Evolutionary conservation across 2,113 vertebrate species (phyloP).

Genomic region (Nannospalax galili): DNA sequence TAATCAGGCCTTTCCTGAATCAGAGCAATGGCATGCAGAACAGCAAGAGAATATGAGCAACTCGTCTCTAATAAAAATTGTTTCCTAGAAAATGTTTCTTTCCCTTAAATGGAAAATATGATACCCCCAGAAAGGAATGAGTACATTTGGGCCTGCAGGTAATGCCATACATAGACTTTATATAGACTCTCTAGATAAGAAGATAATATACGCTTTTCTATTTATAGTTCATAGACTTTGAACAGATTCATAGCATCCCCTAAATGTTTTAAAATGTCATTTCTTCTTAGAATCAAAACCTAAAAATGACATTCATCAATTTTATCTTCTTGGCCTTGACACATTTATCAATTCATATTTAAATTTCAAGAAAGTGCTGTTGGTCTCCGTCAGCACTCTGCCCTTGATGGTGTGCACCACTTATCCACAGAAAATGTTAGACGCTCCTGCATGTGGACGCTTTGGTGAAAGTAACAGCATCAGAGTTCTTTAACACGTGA

Average conservation of each 20-base stretch:
- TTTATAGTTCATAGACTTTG: neutral
- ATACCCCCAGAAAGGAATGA: neutral
- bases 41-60: neutral
- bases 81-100: conserved; percentile 10
- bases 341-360: conserved; percentile 45
- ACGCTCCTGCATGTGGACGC: conserved; percentile 85
- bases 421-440: conserved; percentile 80
- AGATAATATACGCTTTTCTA: neutral
- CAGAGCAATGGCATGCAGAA: neutral
- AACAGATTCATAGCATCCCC: neutral
- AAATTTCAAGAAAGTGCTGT: conserved; percentile 15
- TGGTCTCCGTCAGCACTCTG: conserved; percentile 75
- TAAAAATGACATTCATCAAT: neutral
- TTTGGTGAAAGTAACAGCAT: conserved; percentile 83
- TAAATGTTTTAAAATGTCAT: conserved; percentile 21
- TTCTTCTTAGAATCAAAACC: neutral
- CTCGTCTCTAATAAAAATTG: neutral
- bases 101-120: neutral
- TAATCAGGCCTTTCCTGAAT: neutral
- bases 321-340: conserved; percentile 50
- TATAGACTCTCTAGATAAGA: too few relatives aligned
- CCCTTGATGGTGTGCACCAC: conserved; percentile 48
- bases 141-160: neutral
- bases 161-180: neutral
- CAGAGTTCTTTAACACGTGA: conserved; percentile 89